Base-by-base conservation (phyloP, 1,140 invertebrate species). In the Tetramorium parvispinum region DNA sequence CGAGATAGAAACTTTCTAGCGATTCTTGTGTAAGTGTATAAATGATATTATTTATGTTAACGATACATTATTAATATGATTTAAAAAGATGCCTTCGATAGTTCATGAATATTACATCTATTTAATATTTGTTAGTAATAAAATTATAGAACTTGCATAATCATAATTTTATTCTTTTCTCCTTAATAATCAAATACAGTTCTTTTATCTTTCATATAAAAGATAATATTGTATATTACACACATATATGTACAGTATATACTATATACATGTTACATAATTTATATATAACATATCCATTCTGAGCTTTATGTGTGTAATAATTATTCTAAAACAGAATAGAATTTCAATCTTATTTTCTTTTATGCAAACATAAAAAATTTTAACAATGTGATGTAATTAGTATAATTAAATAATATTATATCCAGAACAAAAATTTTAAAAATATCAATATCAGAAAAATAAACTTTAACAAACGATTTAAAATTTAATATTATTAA, bases 341-440 rank as follows among this genome's bases (percentile, higher is more conserved):
- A 75, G 8, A 55, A 2, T 40, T 55, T 55, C 0, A 32, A 24
- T 57, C 27, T 55, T 40, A 43, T 1, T 51, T 71, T 5, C 5
- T 32, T 43, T 76, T 24, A 76, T 4, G n/a, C 3, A 55, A 53
- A n/a, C 10, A 21, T 55, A 51, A 51, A 3, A 3, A 73, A 53
- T 73, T 73, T 37, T 6, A 73, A 13, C 2, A 53, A 37, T 32
- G 32, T 32, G 37, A 51, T 73, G 4, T 53, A 71, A 46, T 18
- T 49, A 18, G 24, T 70, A 16, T n/a, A 51, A 53, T 73, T 73
- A 73, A 71, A 71, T 32, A n/a, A 51, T 51, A 53, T 71, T 18
- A 51, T 32, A 32, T 51, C 13, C 8, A 11, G n/a, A 66, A 66
- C 11, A 66, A 43, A 37, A 16, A 6, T 18, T 53, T 37, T 0